phyloP scores from a whole-genome alignment of 2,888 invertebrate species.

The Sesamia inferens region DNA sequence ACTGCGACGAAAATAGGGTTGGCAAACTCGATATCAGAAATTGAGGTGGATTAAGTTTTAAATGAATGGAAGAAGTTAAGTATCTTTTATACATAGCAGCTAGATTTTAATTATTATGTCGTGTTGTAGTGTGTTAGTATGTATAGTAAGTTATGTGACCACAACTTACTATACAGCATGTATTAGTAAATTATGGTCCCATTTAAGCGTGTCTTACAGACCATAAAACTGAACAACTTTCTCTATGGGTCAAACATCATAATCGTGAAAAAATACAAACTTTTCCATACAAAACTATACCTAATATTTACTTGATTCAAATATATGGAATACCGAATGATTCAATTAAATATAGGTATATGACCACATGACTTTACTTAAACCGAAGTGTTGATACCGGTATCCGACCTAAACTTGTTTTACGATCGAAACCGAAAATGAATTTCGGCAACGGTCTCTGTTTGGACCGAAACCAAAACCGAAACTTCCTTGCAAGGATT shows the following conservation, averaged over 20 bases:
- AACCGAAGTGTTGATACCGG: too few relatives aligned
- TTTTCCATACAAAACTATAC: not conserved
- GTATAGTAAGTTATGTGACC: too few relatives aligned
- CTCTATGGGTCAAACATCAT: not conserved
- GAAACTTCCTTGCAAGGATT: too few relatives aligned
- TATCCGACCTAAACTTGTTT: too few relatives aligned
- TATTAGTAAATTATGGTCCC: not conserved
- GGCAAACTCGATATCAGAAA: not conserved
- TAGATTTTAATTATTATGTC: too few relatives aligned
- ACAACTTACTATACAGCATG: not conserved
- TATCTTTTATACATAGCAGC: not conserved
- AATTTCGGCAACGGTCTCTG: too few relatives aligned
- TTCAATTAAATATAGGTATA: not conserved
- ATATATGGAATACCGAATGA: not conserved
- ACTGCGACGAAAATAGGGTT: constrained; percentile 34
- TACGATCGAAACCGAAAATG: too few relatives aligned
- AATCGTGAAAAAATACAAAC: not conserved
- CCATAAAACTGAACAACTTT: not conserved
- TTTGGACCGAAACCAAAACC: too few relatives aligned
- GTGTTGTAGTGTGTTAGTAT: too few relatives aligned
- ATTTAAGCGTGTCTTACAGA: not conserved
- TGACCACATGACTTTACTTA: too few relatives aligned
- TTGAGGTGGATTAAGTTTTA: not conserved
- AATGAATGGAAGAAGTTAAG: not conserved
- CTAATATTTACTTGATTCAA: not conserved